Percentiles rank a stretch among this genome's conserved stretches.
These are phyloP conservation scores for Microplitis mediator DNA, from an alignment of 1,140 invertebrate species.

Conservation along the genomic window DNA sequence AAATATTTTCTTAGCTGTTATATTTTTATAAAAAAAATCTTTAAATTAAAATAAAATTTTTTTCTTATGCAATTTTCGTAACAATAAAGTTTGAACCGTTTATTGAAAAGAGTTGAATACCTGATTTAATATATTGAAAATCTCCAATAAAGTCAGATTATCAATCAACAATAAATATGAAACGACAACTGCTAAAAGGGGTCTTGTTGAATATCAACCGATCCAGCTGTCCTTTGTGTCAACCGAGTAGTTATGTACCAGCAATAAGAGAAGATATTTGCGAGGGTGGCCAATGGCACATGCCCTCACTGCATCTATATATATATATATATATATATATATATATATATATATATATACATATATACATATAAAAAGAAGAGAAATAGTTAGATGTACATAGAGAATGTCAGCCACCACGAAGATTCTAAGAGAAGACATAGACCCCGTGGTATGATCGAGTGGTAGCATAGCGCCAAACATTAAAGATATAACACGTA, in stretches of 20 bases:
- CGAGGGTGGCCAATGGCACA: conserved; percentile 6
- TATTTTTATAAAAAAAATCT: too few relatives aligned
- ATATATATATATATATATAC: too few relatives aligned
- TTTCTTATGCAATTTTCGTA: too few relatives aligned
- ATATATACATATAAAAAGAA: too few relatives aligned
- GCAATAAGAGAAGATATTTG: neutral
- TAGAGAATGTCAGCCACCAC: neutral
- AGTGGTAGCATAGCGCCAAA: neutral
- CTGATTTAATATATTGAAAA: too few relatives aligned
- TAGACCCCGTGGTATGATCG: neutral
- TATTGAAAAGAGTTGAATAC: too few relatives aligned
- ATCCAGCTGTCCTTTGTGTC: conserved; percentile 25
- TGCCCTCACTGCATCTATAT: neutral
- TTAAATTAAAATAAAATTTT: too few relatives aligned
- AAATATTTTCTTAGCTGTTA: too few relatives aligned
- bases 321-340: too few relatives aligned
- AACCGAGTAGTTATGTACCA: neutral
- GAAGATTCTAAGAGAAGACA: neutral
- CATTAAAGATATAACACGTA: neutral
- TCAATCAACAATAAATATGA: neutral
- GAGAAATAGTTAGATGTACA: too few relatives aligned
- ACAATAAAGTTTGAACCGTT: too few relatives aligned
- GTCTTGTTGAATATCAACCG: neutral
- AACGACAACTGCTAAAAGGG: neutral
- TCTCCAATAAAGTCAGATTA: neutral